Percentiles rank a stretch among this genome's conserved stretches.
These are phyloP conservation scores for Pseudorectes ferrugineus DNA, from an alignment of 2,113 vertebrate species.

Conservation along the genomic window DNA sequence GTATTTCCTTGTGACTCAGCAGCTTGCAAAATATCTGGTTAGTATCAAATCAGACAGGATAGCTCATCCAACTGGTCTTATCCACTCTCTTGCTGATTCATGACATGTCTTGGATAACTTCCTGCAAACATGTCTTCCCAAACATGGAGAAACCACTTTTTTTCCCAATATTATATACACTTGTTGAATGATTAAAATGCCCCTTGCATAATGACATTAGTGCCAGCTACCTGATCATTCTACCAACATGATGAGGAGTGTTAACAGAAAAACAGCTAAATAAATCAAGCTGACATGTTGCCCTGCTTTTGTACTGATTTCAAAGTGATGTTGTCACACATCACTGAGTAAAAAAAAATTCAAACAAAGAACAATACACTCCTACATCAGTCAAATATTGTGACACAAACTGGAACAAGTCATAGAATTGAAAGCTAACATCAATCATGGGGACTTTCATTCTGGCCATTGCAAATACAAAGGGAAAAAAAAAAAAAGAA, in stretches of 20 bases:
- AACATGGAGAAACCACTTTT: not conserved
- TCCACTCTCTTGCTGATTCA: not conserved
- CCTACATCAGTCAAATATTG: constrained; percentile 46
- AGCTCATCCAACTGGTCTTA: not conserved
- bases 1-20: not conserved
- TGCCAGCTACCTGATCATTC: not conserved
- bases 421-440: constrained; percentile 13
- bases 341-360: not conserved
- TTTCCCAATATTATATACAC: not conserved
- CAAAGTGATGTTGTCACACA: constrained; percentile 14
- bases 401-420: constrained; percentile 39
- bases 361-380: not conserved
- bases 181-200: not conserved
- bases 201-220: not conserved
- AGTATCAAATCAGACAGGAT: not conserved
- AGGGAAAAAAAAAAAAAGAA: not conserved
- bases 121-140: not conserved
- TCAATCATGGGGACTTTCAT: not conserved
- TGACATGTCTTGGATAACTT: not conserved
- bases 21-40: not conserved
- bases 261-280: constrained; percentile 28
- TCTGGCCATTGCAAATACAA: not conserved
- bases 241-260: not conserved
- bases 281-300: not conserved
- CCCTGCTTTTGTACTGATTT: not conserved